Evolutionary conservation across 2,113 vertebrate species (phyloP).

Genomic region (Rousettus leschenaultii): DNA sequence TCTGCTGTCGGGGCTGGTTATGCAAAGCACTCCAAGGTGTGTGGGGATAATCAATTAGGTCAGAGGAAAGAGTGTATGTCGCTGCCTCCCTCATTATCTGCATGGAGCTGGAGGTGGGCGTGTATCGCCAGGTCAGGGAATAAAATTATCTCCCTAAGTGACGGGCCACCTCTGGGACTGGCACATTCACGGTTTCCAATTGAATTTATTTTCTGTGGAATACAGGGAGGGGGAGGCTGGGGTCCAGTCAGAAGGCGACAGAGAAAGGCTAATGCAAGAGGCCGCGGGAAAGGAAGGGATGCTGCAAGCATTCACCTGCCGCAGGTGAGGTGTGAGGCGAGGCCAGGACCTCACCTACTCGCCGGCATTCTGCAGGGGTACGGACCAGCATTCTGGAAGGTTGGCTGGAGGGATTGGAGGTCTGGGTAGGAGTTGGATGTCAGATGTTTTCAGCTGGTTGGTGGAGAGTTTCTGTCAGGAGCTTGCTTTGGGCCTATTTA

Average conservation of each 20-base stretch:
- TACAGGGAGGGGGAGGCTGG: constrained; percentile 82
- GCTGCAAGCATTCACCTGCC: neutral
- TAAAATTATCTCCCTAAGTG: constrained; percentile 76
- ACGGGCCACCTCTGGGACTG: constrained; percentile 53
- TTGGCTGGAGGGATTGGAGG: neutral
- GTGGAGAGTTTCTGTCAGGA: neutral
- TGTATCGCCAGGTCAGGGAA: constrained; percentile 73
- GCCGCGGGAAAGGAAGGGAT: neutral
- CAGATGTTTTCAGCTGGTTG: neutral
- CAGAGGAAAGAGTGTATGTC: constrained; percentile 78
- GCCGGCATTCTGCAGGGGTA: neutral
- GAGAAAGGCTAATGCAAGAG: neutral
- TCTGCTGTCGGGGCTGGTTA: constrained; percentile 83
- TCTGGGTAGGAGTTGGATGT: neutral
- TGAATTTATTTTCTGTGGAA: constrained; percentile 73
- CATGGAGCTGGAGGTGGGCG: constrained; percentile 47
- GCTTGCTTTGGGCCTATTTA: neutral
- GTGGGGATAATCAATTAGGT: constrained; percentile 82
- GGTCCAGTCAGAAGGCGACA: neutral
- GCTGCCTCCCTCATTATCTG: constrained; percentile 82
- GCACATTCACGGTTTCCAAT: constrained; percentile 40
- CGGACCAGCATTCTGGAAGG: neutral
- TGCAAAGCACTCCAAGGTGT: constrained; percentile 82
- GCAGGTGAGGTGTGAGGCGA: neutral
- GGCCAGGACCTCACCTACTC: neutral